phyloP scores from a whole-genome alignment of 2,888 invertebrate species.

The Sesia bembeciformis region DNA sequence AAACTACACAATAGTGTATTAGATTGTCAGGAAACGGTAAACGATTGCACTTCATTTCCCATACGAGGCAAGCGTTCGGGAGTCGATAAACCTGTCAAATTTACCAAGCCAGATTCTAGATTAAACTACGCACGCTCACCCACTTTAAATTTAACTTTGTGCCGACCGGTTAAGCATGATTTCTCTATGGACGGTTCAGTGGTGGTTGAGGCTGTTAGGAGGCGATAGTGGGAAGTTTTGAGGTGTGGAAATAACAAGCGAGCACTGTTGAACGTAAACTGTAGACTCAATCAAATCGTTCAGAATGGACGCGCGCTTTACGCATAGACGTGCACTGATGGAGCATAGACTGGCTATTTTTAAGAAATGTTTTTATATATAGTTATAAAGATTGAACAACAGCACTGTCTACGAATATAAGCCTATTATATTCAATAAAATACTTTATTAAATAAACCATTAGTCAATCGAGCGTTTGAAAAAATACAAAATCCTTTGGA shows the following conservation, averaged over 20 bases:
- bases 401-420: too few species aligned
- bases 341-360: too few species aligned
- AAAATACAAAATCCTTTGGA: too few species aligned
- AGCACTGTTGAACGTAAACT: constrained; percentile 38
- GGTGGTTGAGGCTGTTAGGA: constrained; percentile 10
- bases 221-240: constrained; percentile 13
- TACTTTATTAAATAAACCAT: too few species aligned
- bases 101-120: constrained; percentile 21
- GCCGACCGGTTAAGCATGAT: background rate
- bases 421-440: too few species aligned
- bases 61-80: constrained; percentile 4
- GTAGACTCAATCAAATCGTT: constrained; percentile 40
- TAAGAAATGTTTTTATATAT: too few species aligned
- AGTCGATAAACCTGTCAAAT: constrained; percentile 40
- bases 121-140: constrained; percentile 13
- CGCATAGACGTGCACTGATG: too few species aligned
- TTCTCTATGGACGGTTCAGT: background rate
- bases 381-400: too few species aligned
- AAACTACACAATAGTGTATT: background rate
- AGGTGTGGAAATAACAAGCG: constrained; percentile 43
- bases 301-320: constrained; percentile 9
- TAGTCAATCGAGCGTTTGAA: too few species aligned
- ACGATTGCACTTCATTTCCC: constrained; percentile 12
- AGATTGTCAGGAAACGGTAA: background rate
- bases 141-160: constrained; percentile 8